phyloP scores from a whole-genome alignment of 2,113 vertebrate genomes.

The Ptilorrhoa leucosticta region DNA sequence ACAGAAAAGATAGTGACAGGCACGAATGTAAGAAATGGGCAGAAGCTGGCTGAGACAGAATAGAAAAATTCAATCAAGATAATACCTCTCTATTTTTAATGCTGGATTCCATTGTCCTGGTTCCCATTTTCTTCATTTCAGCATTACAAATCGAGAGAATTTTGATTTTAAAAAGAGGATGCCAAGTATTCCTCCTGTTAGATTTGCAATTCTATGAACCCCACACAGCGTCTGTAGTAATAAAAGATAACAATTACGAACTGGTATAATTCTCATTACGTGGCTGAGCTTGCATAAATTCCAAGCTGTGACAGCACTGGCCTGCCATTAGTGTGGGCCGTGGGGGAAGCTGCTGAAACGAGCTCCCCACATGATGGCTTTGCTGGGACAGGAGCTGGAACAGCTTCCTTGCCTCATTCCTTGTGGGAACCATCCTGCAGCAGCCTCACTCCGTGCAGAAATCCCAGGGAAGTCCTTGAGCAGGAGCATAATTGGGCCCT shows the following conservation, averaged over 20 bases:
- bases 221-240: background rate
- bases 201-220: conserved; percentile 4
- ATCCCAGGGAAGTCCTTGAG: conserved; percentile 3
- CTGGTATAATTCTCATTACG: background rate
- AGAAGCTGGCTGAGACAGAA: background rate
- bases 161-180: background rate
- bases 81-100: background rate
- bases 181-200: background rate
- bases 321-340: background rate
- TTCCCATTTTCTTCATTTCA: background rate
- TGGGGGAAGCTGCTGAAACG: background rate
- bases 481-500: background rate
- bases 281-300: background rate
- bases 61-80: conserved; percentile 1
- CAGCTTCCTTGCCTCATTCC: background rate
- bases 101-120: background rate
- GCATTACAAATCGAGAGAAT: background rate
- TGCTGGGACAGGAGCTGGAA: background rate
- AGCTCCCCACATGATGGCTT: background rate
- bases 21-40: background rate
- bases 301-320: background rate
- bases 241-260: conserved; percentile 15
- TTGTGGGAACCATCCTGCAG: background rate
- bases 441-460: background rate
- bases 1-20: background rate